Conservation (phyloP, 2,888 invertebrate genomes). For the Fragum sueziense region DNA sequence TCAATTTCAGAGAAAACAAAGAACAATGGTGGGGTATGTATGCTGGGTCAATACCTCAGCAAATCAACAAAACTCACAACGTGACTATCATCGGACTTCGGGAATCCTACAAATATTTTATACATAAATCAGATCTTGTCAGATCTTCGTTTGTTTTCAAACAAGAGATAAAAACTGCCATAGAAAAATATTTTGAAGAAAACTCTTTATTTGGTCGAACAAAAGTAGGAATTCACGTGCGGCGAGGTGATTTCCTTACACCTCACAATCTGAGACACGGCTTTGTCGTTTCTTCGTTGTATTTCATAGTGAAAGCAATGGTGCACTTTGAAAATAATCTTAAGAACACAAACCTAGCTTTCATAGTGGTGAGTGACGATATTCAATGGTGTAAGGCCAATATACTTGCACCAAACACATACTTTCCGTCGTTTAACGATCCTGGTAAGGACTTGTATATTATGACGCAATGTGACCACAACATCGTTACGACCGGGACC, state of each 20-base stretch:
- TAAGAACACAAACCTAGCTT: neutral
- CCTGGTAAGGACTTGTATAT: neutral
- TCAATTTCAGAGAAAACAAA: neutral
- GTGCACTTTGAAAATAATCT: neutral
- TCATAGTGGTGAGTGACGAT: neutral
- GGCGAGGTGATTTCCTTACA: slow-evolving; percentile 7
- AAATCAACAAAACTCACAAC: neutral
- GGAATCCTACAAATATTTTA: neutral
- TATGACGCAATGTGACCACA: slow-evolving; percentile 11
- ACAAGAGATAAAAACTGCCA: neutral
- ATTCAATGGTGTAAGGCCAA: slow-evolving; percentile 3
- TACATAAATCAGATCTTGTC: neutral
- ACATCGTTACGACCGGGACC: neutral
- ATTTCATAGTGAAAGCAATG: neutral
- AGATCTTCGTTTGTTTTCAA: slow-evolving; percentile 10
- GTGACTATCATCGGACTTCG: neutral
- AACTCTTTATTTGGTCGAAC: neutral
- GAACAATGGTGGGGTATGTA: neutral
- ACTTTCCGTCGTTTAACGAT: neutral
- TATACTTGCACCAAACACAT: neutral
- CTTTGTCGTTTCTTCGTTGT: neutral
- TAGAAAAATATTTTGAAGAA: neutral
- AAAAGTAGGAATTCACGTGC: slow-evolving; percentile 1
- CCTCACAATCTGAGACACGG: neutral
- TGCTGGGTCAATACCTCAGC: neutral